Base-by-base conservation (phyloP, 2,797 vertebrate genomes). In the Pogoniulus pusillus region DNA sequence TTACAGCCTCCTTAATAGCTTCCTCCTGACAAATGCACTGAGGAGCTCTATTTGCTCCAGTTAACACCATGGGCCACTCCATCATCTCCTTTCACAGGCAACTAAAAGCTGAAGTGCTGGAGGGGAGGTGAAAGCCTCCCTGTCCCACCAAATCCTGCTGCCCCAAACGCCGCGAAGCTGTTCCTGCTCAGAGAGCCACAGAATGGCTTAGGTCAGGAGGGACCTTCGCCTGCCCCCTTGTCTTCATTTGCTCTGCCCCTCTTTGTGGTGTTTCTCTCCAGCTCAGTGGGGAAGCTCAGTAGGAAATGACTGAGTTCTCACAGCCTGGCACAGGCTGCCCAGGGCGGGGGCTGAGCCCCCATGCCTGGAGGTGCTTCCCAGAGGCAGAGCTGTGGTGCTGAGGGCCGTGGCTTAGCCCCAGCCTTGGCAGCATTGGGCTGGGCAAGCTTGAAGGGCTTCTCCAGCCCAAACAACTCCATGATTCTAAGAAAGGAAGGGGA, bases 21-120 rank as follows among this genome's bases (percentile, higher is more conserved):
- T 88, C 60, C 45, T 49, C 78, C 70, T 91, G 68, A 71, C 51
- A 89, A 95, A 89, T 75, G 55, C 30, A 22, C 30, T 29, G 58
- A 58, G 68, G 47, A 75, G 55, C 53, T 90, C 24, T 65, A 53
- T 63, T 74, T 81, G 76, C 37, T 76, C 75, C 77, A 47, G 16
- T 73, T 92, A 58, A 55, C 43, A 58, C 70, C 60, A 72, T 74
- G 35, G 19, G 23, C 16, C 45, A 47, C 43, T 73, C 93, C 45
- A 62, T 77, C 4, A 23, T 74, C 80, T 72, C 12, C 68, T 86
- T 80, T 81, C 43, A 47, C 6, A 74, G 14, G 22, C 16, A 81
- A 10, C 15, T 35, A 53, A 71, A 68, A 69, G 4, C 34, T 86
- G 39, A 77, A 43, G 6, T 49, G 23, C 34, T 51, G 12, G 45